These are phyloP conservation scores for Pyrrhia umbra DNA, from an alignment of 2,888 invertebrate species.

Conservation along the genomic window DNA sequence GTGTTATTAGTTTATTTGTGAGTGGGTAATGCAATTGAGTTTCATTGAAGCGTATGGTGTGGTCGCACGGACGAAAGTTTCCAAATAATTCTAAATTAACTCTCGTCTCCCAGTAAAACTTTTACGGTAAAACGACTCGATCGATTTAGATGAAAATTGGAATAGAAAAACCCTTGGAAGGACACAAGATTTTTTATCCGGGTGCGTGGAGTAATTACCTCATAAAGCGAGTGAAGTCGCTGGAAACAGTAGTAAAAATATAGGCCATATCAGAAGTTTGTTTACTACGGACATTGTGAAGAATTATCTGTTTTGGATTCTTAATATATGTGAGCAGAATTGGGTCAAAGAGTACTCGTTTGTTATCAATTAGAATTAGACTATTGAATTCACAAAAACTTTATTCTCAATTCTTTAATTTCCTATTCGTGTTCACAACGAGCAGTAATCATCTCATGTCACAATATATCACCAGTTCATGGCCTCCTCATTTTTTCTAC, in stretches of 20 bases:
- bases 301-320: not conserved
- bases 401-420: conserved; percentile 20
- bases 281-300: no score
- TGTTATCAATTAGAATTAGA: not conserved
- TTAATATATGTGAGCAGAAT: not conserved
- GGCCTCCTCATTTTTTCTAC: conserved; percentile 36
- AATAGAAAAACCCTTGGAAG: no score
- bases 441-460: conserved; percentile 23
- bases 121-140: no score
- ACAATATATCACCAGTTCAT: conserved; percentile 39
- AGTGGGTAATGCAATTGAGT: conserved; percentile 56
- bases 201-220: no score
- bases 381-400: not conserved
- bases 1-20: conserved; percentile 54
- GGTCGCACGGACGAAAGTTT: conserved; percentile 3
- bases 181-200: no score
- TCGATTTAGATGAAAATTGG: no score
- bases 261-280: no score
- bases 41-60: conserved; percentile 33
- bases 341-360: not conserved
- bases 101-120: no score
- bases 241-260: no score
- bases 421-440: conserved; percentile 18
- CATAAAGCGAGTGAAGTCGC: no score
- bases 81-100: conserved; percentile 1